Evolutionary conservation across 2,113 vertebrate genomes (phyloP).

Genomic region (Coryphaenoides rupestris): DNA sequence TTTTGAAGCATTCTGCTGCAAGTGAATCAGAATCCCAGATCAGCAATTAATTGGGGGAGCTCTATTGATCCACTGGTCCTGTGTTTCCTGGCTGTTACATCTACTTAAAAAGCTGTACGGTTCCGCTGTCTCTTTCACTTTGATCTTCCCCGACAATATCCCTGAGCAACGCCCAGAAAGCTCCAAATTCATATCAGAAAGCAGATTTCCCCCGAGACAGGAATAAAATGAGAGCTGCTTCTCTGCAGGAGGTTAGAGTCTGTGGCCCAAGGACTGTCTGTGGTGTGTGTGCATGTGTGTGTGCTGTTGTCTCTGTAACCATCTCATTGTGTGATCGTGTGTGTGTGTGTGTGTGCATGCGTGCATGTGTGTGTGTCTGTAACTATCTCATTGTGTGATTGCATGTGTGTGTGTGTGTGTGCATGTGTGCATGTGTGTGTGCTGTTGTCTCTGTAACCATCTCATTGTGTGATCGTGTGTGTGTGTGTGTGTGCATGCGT

Average conservation of each 20-base stretch:
- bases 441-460: slow-evolving; percentile 20
- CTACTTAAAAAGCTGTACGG: slow-evolving; percentile 48
- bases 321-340: slow-evolving; percentile 20
- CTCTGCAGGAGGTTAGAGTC: slow-evolving; percentile 58
- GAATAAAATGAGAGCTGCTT: slow-evolving; percentile 68
- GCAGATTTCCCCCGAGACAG: slow-evolving; percentile 72
- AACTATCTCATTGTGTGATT: neutral
- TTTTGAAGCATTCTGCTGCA: slow-evolving; percentile 34
- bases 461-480: neutral
- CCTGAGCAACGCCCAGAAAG: slow-evolving; percentile 63
- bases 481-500: slow-evolving; percentile 2
- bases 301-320: slow-evolving; percentile 17
- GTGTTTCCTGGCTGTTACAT: slow-evolving; percentile 41
- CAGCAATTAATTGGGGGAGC: slow-evolving; percentile 38
- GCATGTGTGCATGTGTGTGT: slow-evolving; percentile 17
- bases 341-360: slow-evolving; percentile 17
- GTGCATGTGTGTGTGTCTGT: slow-evolving; percentile 20
- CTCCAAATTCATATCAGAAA: slow-evolving; percentile 68
- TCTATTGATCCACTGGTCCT: slow-evolving; percentile 48
- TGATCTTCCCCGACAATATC: slow-evolving; percentile 71
- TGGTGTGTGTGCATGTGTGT: slow-evolving; percentile 20
- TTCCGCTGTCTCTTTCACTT: slow-evolving; percentile 57
- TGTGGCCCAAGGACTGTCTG: slow-evolving; percentile 54
- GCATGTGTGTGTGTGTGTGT: neutral
- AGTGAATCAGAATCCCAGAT: slow-evolving; percentile 42